These are phyloP conservation scores for Eudasyphora cyanicolor DNA, from an alignment of 2,888 invertebrate genomes.

Conservation along the genomic window DNA sequence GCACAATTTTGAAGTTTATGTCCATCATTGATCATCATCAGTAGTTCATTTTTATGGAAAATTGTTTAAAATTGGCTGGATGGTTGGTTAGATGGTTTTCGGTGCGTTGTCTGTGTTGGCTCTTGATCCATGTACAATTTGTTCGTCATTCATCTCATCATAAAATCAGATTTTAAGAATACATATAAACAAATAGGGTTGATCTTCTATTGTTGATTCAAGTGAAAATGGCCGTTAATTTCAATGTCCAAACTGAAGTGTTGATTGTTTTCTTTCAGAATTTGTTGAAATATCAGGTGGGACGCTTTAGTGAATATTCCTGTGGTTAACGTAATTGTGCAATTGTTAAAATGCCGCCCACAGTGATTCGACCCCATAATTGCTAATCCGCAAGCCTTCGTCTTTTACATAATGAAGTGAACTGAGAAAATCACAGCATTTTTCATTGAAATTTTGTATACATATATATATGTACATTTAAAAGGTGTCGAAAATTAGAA, in stretches of 20 bases:
- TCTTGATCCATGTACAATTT: conserved; percentile 32
- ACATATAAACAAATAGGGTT: conserved; percentile 27
- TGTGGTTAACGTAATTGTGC: neutral
- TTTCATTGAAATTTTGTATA: neutral
- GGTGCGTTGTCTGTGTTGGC: no score
- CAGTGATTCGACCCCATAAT: neutral
- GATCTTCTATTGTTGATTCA: conserved; percentile 14
- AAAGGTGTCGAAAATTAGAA: no score
- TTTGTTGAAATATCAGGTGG: conserved; percentile 19
- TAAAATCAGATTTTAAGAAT: conserved; percentile 37
- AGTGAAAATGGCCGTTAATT: conserved; percentile 30
- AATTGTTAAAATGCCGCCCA: neutral
- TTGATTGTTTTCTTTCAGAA: conserved; percentile 9
- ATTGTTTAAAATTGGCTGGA: conserved; percentile 21
- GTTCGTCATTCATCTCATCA: conserved; percentile 44
- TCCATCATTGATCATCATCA: conserved; percentile 66
- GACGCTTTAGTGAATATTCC: neutral
- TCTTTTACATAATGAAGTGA: no score
- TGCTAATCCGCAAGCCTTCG: no score
- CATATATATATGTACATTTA: neutral
- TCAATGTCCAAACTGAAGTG: conserved; percentile 40
- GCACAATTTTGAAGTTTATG: conserved; percentile 60
- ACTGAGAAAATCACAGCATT: neutral
- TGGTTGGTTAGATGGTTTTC: no score
- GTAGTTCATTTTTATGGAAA: conserved; percentile 54